Evolutionary conservation across 2,888 invertebrate genomes (phyloP).

Genomic region (Emmelina monodactyla): DNA sequence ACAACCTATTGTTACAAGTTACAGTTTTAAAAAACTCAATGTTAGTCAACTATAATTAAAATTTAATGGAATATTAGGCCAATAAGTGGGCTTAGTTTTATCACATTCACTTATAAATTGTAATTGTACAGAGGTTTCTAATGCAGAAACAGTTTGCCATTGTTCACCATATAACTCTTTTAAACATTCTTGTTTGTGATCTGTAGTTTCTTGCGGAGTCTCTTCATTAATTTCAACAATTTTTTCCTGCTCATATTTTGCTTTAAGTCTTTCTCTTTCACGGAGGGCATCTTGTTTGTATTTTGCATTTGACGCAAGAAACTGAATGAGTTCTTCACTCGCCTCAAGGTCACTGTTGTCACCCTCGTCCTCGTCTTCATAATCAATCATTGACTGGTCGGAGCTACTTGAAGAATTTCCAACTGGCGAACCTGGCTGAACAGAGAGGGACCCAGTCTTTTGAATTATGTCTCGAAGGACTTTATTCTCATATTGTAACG

Average conservation of each 20-base stretch:
- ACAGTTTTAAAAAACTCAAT: no score
- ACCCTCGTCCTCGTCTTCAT: constrained; percentile 25
- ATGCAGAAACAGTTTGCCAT: constrained; percentile 72
- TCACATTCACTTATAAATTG: constrained; percentile 70
- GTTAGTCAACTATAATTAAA: constrained; percentile 30
- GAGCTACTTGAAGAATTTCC: constrained; percentile 13
- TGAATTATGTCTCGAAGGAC: constrained; percentile 59
- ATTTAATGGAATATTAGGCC: constrained; percentile 77
- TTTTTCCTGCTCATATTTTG: constrained; percentile 19
- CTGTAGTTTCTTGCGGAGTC: constrained; percentile 22
- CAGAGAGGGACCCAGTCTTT: constrained; percentile 21
- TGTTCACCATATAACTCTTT: constrained; percentile 70
- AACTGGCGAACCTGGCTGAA: constrained; percentile 1
- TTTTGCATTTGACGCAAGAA: constrained; percentile 66
- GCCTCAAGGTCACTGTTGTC: constrained; percentile 29
- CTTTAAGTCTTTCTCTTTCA: constrained; percentile 31
- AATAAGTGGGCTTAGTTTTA: constrained; percentile 67
- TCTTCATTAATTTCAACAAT: constrained; percentile 20
- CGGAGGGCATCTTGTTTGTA: constrained; percentile 46
- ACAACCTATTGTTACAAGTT: no score
- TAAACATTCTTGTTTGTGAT: constrained; percentile 38
- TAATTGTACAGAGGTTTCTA: constrained; percentile 76
- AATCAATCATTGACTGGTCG: constrained; percentile 17
- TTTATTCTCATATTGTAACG: constrained; percentile 65
- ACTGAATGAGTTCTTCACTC: constrained; percentile 70